Evolutionary conservation across 2,113 vertebrate genomes (phyloP).

Genomic region (Pachyramphus minor): DNA sequence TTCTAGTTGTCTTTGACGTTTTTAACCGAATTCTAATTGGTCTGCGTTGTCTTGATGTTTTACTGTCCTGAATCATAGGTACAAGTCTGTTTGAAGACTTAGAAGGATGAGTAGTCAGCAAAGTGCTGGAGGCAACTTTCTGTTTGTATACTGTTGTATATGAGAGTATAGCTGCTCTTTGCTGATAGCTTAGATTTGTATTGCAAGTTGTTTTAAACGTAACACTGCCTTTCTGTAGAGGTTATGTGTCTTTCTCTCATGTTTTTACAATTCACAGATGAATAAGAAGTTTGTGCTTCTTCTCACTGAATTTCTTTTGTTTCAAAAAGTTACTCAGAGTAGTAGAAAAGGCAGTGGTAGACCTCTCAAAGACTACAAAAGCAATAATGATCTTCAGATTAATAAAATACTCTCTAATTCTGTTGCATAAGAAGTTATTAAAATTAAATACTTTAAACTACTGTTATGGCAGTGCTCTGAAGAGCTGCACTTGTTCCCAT

Average conservation of each 20-base stretch:
- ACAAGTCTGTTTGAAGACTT: not conserved
- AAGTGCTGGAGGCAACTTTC: not conserved
- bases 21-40: not conserved
- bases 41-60: not conserved
- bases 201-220: not conserved
- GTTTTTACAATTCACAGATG: not conserved
- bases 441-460: not conserved
- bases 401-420: not conserved
- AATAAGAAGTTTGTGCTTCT: not conserved
- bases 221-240: not conserved
- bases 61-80: not conserved
- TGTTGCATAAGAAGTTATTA: not conserved
- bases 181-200: not conserved
- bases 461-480: not conserved
- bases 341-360: not conserved
- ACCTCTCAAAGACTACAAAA: not conserved
- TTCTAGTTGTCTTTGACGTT: not conserved
- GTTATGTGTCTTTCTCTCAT: not conserved
- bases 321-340: not conserved
- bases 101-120: not conserved
- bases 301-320: not conserved
- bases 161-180: not conserved
- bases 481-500: not conserved
- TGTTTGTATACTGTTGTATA: not conserved
- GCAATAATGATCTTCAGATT: not conserved